Base-by-base conservation (phyloP, 2,797 vertebrate species). In the Harpagifer antarcticus region DNA sequence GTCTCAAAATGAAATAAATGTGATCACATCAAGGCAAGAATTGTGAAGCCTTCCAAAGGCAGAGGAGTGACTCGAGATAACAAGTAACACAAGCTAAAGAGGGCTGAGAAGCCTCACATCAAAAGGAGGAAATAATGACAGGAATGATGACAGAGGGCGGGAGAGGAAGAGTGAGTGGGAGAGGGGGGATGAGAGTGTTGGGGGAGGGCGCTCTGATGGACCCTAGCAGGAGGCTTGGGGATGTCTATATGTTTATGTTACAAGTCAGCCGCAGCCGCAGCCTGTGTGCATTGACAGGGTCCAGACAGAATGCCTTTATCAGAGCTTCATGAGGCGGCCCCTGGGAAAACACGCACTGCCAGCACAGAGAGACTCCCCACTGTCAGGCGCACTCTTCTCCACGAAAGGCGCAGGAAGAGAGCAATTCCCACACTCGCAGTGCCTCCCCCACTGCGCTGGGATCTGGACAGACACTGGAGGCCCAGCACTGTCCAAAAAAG, bases 51-150 rank as follows among this genome's bases (percentile, higher is more conserved):
- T 92, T 94, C 88, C 92, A 93, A 91, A 92, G 81, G 82, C 83
- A 86, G 82, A 84, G 83, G 86, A 88, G 90, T 83, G 79, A 86
- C 80, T 78, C 17, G 53, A 91, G 90, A 92, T 93, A 93, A 93
- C 91, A 15, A 86, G 86, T 79, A 92, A 93, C 87, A 87, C 87
- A 87, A 89, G 91, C 90, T 91, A 91, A 94, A 93, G 90, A 93
- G 87, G 88, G 83, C 89, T 88, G 91, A 92, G 90, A 92, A 92
- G 86, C 76, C 76, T 91, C 88, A 95, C 92, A 95, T 95, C 94
- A 95, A 95, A 95, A 90, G 92, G 76, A 89, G 84, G 83, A 88
- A 93, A 93, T 95, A 94, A 96, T 95, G 94, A 95, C 94, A 95
- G 92, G 81, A 93, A 94, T 95, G 94, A 95, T 95, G 94, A 95